Evolutionary conservation across 2,888 invertebrate species (phyloP).

Genomic region (Abscondita cerata): DNA sequence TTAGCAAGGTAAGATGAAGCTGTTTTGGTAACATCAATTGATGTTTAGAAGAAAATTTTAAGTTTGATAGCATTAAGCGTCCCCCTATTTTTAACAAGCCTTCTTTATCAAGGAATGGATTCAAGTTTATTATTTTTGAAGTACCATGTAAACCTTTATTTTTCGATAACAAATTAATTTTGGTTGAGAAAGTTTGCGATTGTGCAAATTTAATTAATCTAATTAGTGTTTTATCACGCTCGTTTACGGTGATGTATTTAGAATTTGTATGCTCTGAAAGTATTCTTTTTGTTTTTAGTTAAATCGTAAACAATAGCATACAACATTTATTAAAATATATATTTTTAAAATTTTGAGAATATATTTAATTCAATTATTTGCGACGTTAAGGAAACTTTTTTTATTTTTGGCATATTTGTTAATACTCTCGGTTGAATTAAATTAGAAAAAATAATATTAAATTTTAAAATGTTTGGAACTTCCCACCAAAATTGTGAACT

Average conservation of each 20-base stretch:
- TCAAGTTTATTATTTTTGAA: background rate
- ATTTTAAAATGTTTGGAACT: background rate
- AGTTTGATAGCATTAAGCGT: background rate
- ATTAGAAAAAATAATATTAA: background rate
- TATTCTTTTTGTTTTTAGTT: background rate
- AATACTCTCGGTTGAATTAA: background rate
- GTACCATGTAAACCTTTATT: background rate
- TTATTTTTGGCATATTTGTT: background rate
- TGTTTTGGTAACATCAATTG: background rate
- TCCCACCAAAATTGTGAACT: background rate
- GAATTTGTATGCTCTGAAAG: background rate
- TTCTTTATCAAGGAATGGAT: background rate
- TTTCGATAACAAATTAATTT: background rate
- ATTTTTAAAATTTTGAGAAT: background rate
- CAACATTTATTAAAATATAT: background rate
- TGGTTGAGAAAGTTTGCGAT: background rate
- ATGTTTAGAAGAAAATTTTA: background rate
- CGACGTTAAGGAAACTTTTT: background rate
- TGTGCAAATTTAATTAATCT: background rate
- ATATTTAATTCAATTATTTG: background rate
- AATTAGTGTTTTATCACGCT: background rate
- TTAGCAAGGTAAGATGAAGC: background rate
- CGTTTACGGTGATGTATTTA: background rate
- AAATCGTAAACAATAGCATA: background rate
- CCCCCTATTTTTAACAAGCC: background rate